Conservation (phyloP, 2,888 invertebrate genomes). For the Drosophila ochracea region DNA sequence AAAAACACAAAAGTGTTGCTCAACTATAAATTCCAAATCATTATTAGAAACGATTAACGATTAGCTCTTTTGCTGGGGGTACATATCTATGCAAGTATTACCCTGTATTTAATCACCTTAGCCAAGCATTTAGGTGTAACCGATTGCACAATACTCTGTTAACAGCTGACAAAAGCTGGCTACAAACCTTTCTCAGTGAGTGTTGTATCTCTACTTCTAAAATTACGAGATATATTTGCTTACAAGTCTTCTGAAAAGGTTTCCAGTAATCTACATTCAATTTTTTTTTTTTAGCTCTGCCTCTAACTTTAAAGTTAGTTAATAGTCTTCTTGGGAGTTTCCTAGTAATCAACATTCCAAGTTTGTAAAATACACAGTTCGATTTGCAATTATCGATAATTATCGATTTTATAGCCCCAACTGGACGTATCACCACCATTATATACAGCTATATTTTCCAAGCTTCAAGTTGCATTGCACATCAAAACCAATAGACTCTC, state of each 20-base stretch:
- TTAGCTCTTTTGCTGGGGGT: background rate
- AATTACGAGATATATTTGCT: background rate
- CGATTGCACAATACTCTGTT: background rate
- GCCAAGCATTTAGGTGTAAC: background rate
- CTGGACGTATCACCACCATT: background rate
- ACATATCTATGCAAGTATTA: background rate
- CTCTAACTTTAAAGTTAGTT: background rate
- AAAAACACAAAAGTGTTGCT: background rate
- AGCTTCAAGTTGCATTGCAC: background rate
- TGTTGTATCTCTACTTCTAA: background rate
- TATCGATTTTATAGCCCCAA: background rate
- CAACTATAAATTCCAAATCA: background rate
- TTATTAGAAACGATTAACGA: background rate
- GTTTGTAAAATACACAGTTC: background rate
- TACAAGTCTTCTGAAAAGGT: background rate
- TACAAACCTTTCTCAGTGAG: background rate
- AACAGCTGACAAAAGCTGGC: background rate
- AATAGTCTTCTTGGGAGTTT: background rate
- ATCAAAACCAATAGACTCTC: background rate
- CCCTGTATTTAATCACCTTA: background rate
- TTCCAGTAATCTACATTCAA: background rate
- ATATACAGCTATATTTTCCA: background rate
- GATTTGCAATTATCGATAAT: background rate
- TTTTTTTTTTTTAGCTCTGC: background rate
- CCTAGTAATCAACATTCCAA: background rate